Evolutionary conservation across 2,888 invertebrate species (phyloP).

Genomic region (Doris montereyensis): DNA sequence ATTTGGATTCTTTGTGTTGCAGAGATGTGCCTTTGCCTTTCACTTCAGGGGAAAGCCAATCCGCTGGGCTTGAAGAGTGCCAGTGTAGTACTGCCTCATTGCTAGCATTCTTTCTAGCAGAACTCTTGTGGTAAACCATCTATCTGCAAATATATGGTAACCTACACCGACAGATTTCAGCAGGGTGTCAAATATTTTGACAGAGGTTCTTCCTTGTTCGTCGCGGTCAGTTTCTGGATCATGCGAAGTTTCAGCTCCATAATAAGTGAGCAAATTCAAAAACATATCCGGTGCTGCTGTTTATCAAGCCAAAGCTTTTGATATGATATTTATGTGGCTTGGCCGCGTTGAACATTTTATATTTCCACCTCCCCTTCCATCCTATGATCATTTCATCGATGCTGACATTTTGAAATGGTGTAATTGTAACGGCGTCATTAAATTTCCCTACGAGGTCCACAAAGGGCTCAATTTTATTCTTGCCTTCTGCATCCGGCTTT

Average conservation of each 20-base stretch:
- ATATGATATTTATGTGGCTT: too few relatives aligned
- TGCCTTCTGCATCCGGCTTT: too few relatives aligned
- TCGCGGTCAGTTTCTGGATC: neutral
- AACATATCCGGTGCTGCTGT: slow-evolving; percentile 1
- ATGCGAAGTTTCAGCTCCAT: neutral
- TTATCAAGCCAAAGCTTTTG: slow-evolving; percentile 9
- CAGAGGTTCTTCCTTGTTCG: neutral
- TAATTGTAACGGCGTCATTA: too few relatives aligned
- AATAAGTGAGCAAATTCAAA: neutral
- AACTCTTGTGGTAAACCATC: neutral
- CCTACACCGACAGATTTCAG: neutral
- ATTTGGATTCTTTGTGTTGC: neutral
- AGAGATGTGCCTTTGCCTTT: neutral
- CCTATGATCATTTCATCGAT: too few relatives aligned
- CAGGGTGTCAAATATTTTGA: neutral
- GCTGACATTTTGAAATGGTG: too few relatives aligned
- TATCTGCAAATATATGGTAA: neutral
- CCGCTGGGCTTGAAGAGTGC: neutral
- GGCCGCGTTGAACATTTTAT: too few relatives aligned
- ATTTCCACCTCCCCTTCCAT: too few relatives aligned
- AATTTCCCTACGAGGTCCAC: too few relatives aligned
- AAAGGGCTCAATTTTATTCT: too few relatives aligned
- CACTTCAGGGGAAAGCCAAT: neutral
- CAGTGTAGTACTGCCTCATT: neutral
- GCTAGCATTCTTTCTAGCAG: neutral